Conservation (phyloP, 37 sponge, comb jelly and placozoan species). For the Spongia lamella region DNA sequence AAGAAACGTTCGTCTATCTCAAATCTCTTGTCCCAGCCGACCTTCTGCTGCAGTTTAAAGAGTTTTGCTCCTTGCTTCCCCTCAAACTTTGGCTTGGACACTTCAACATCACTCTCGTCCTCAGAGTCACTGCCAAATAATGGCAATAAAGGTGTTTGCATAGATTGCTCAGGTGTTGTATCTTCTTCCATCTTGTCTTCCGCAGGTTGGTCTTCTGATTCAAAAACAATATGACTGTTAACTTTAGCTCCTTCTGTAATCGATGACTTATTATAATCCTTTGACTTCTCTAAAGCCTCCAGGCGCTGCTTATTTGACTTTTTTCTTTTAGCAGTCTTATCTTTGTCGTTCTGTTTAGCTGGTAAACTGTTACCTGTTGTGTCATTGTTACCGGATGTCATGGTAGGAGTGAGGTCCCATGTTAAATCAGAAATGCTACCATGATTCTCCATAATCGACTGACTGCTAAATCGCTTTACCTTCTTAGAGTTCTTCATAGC, state of each 20-base stretch:
- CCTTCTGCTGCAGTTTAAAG: slow-evolving; percentile 44
- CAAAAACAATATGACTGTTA: background rate
- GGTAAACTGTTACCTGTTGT: background rate
- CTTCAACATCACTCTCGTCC: no score
- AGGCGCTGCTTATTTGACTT: background rate
- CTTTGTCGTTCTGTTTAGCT: background rate
- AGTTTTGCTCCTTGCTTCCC: slow-evolving; percentile 47
- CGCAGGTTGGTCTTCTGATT: background rate
- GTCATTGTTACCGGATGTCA: background rate
- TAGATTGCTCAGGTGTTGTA: background rate
- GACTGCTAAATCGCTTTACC: no score
- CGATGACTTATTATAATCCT: slow-evolving; percentile 1
- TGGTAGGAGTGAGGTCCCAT: background rate
- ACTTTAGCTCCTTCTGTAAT: background rate
- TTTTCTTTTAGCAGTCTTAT: background rate
- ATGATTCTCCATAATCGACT: no score
- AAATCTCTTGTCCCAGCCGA: slow-evolving; percentile 48
- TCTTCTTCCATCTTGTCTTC: background rate
- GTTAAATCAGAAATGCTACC: background rate
- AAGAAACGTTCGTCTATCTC: slow-evolving; percentile 39
- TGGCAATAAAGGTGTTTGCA: background rate
- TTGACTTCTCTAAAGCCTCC: slow-evolving; percentile 6
- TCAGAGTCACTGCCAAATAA: no score
- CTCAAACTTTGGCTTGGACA: slow-evolving; percentile 22
- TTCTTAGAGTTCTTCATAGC: no score